These are phyloP conservation scores for Microctenopoma steveboyesi DNA, from an alignment of 2,797 vertebrate species.

Conservation along the genomic window DNA sequence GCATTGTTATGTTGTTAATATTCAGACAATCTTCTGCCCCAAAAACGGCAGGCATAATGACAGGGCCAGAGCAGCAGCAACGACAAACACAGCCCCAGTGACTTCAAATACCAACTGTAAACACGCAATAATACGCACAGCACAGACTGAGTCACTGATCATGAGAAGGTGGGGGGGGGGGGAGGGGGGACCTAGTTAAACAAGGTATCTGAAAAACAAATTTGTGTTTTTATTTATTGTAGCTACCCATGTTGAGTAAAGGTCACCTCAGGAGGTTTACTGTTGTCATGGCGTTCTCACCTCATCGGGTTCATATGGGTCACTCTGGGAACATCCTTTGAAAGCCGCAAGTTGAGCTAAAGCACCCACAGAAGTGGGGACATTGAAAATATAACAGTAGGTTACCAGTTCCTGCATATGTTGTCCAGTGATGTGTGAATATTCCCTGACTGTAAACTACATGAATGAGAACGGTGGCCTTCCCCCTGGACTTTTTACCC, in stretches of 20 bases:
- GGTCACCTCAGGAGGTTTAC: conserved; percentile 54
- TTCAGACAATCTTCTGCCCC: conserved; percentile 64
- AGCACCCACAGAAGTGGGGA: conserved; percentile 24
- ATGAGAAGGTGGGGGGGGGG: not conserved
- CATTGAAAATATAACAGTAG: conserved; percentile 44
- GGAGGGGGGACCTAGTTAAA: conserved; percentile 36
- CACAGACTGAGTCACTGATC: conserved; percentile 51
- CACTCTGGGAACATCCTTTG: conserved; percentile 37
- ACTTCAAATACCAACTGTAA: conserved; percentile 61
- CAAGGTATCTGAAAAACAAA: conserved; percentile 45
- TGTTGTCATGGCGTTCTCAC: conserved; percentile 62
- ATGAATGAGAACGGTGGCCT: not conserved
- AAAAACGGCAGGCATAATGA: conserved; percentile 68
- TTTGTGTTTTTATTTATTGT: conserved; percentile 57
- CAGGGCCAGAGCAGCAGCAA: conserved; percentile 59
- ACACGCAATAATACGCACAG: conserved; percentile 67
- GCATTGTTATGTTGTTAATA: conserved; percentile 74
- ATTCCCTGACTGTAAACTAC: conserved; percentile 43
- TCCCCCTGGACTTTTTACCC: conserved; percentile 24
- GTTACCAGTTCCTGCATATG: conserved; percentile 28
- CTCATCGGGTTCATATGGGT: conserved; percentile 44
- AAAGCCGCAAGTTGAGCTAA: conserved; percentile 53
- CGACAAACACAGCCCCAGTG: conserved; percentile 48
- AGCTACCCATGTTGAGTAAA: conserved; percentile 45
- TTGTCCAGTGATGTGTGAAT: conserved; percentile 2